A percentile compares a stretch with the other conserved stretches of the same genome.
Conservation (phyloP, 1,140 invertebrate genomes). For the Ruditapes philippinarum region DNA sequence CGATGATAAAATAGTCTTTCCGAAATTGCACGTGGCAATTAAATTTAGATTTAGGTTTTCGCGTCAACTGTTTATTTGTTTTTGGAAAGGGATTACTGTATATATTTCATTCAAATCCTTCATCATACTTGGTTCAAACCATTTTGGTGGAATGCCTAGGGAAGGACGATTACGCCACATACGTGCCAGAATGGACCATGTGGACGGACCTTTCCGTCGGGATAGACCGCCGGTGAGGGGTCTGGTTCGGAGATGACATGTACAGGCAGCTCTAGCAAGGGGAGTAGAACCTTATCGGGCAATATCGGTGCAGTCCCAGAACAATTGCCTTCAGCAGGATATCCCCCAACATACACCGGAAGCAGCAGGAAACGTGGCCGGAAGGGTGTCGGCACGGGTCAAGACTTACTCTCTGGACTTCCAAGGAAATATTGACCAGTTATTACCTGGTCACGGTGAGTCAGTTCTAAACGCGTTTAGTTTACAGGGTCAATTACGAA, state of each 20-base stretch:
- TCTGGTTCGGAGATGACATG: background rate
- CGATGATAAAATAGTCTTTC: no score
- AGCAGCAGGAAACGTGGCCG: no score
- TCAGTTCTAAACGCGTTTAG: background rate
- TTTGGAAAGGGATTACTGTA: no score
- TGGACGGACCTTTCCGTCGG: background rate
- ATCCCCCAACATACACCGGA: background rate
- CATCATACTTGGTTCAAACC: no score
- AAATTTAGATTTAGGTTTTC: no score
- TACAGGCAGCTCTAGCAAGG: background rate
- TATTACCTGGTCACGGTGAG: background rate
- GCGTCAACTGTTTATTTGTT: no score
- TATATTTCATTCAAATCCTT: no score
- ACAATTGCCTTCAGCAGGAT: background rate
- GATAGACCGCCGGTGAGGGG: background rate
- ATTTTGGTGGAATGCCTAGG: background rate
- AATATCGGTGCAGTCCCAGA: no score
- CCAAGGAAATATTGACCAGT: background rate
- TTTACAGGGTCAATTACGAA: background rate
- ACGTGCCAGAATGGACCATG: background rate
- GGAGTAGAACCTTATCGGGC: background rate
- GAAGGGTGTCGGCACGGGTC: background rate
- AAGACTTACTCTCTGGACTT: background rate
- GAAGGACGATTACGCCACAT: background rate
- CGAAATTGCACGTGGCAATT: no score